Evolutionary conservation across 2,797 vertebrate species (phyloP), one percentile per base, ranked within the genome.

Genomic region (Enoplosus armatus): DNA sequence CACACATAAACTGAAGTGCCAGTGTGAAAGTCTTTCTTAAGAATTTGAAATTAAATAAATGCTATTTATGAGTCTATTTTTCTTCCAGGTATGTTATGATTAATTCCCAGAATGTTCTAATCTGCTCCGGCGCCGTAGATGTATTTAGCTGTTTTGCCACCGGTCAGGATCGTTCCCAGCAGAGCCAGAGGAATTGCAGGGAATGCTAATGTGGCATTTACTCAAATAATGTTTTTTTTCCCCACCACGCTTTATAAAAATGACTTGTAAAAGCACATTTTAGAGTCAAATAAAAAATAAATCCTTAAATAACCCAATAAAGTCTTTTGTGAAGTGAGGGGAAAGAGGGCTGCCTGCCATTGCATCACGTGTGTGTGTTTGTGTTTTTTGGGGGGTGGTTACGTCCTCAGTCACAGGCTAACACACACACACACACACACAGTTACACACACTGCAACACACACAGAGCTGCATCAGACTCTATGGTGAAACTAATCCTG

Each of bases 401-500:
- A 60, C 14, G 15, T 72, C 24, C 45, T 55, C 62, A 55, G 51
- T 73, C 47, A 50, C 60, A 77, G 48, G 31, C 37, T 82, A 70
- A 76, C 53, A 16, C 73, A 77, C 45, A 59, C 39, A 69, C 60
- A 55, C 51, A 16, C 75, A 77, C 47, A 59, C 47, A 70, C 61
- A 50, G 5, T 27, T 9, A 59, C 62, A 73, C 74, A 70, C 58
- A 47, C 63, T 72, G 24, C 69, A 84, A 60, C 77, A 74, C 74
- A 87, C 76, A 80, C 26, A 80, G n/a, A 85, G 72, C 77, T 62
- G 67, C 72, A 82, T 79, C 82, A 79, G 68, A 79, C 69, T 83
- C 67, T 60, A n/a, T 72, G 72, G 66, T 87, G 73, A 87, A 76
- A 83, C 84, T 90, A 93, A 93, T 93, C 91, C 88, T 88, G 86